A percentile compares a stretch with the other conserved stretches of the same genome.
phyloP scores from a whole-genome alignment of 2,888 invertebrate genomes.

The Allophyes oxyacanthae region DNA sequence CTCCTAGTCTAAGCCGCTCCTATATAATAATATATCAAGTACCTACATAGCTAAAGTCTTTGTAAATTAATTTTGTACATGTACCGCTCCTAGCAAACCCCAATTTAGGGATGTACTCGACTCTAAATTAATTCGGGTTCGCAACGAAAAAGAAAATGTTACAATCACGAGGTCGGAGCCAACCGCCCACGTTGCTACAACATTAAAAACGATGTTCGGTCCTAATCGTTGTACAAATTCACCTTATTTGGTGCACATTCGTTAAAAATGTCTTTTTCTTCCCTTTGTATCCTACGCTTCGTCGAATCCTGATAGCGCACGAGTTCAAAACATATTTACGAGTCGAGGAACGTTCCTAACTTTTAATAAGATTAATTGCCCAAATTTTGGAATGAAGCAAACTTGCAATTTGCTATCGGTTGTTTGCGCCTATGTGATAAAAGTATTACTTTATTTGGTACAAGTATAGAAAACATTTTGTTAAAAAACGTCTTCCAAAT shows the following conservation, averaged over 20 bases:
- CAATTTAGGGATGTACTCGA: slow-evolving; percentile 65
- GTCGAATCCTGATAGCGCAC: slow-evolving; percentile 43
- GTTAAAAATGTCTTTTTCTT: slow-evolving; percentile 35
- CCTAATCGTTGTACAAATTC: slow-evolving; percentile 42
- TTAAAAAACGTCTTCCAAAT: too few relatives aligned
- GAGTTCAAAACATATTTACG: slow-evolving; percentile 50
- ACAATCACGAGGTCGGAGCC: slow-evolving; percentile 50
- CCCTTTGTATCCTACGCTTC: slow-evolving; percentile 26
- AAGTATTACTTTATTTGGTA: slow-evolving; percentile 11
- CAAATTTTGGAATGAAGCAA: slow-evolving; percentile 48
- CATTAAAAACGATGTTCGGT: slow-evolving; percentile 44
- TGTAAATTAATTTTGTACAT: slow-evolving; percentile 66
- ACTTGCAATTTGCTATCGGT: slow-evolving; percentile 47
- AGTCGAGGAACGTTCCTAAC: slow-evolving; percentile 49
- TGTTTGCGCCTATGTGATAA: slow-evolving; percentile 33
- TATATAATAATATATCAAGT: slow-evolving; percentile 3
- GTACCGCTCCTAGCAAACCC: slow-evolving; percentile 71
- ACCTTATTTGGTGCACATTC: slow-evolving; percentile 46
- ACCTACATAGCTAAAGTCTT: slow-evolving; percentile 43
- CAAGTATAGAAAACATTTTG: slow-evolving; percentile 1
- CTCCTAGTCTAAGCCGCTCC: slow-evolving; percentile 35
- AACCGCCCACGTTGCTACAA: slow-evolving; percentile 58
- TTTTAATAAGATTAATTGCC: slow-evolving; percentile 58
- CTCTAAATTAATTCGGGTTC: slow-evolving; percentile 66
- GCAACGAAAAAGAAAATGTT: slow-evolving; percentile 66